Conservation (phyloP, 2,888 invertebrate species). For the Rugalucina vietnamica region DNA sequence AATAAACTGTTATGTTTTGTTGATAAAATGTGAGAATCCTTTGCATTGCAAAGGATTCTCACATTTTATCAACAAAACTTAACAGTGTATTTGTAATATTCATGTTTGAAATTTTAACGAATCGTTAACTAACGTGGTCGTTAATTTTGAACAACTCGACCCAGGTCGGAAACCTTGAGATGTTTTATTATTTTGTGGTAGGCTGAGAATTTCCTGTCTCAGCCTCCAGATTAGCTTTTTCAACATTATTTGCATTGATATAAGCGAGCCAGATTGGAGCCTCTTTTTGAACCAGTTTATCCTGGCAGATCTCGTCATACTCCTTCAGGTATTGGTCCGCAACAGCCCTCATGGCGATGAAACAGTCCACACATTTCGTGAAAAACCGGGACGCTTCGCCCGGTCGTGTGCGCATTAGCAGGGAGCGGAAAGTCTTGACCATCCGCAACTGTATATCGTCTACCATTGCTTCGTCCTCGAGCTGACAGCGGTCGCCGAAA, state of each 20-base stretch:
- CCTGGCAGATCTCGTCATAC: slow-evolving; percentile 63
- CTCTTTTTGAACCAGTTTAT: slow-evolving; percentile 62
- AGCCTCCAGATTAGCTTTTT: slow-evolving; percentile 15
- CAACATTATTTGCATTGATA: slow-evolving; percentile 55
- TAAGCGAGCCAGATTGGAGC: slow-evolving; percentile 64
- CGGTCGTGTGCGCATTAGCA: slow-evolving; percentile 38
- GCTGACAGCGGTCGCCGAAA: slow-evolving; percentile 57
- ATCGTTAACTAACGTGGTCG: no score
- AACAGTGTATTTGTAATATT: no score
- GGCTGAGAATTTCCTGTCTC: no score
- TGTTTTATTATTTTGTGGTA: no score
- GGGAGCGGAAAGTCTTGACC: slow-evolving; percentile 50
- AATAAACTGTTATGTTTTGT: no score
- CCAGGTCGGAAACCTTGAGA: no score
- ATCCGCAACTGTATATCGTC: slow-evolving; percentile 60
- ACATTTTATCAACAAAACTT: no score
- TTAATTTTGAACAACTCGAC: no score
- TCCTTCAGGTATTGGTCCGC: slow-evolving; percentile 62
- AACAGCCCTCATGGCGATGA: slow-evolving; percentile 60
- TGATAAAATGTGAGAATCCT: no score
- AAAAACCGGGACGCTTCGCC: slow-evolving; percentile 45
- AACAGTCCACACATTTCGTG: slow-evolving; percentile 62
- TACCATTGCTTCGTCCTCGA: slow-evolving; percentile 48
- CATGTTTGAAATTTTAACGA: no score
- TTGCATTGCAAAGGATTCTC: no score